Percentiles rank a stretch among this genome's conserved stretches.
These are phyloP conservation scores for Chymomyza fuscimana DNA, from an alignment of 2,888 invertebrate species.

Conservation along the genomic window DNA sequence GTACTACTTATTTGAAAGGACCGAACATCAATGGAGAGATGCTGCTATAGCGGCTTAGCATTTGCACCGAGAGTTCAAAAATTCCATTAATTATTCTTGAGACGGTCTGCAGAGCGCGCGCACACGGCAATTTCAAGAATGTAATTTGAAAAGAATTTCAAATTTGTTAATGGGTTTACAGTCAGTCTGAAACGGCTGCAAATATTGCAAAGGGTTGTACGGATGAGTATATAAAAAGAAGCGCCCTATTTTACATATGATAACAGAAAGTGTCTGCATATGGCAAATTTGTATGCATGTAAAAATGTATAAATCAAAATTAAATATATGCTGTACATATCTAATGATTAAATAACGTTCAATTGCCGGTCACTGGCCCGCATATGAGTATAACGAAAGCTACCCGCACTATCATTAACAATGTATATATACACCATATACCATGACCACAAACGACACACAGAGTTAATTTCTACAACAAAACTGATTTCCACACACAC, in stretches of 20 bases:
- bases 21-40: not conserved
- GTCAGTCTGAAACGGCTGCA: not conserved
- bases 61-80: slow-evolving; percentile 65
- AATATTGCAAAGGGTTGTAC: not conserved
- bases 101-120: not conserved
- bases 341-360: not conserved
- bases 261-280: not conserved
- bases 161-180: slow-evolving; percentile 56
- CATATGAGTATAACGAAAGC: not conserved
- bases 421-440: not conserved
- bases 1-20: not conserved
- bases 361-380: not conserved
- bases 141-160: slow-evolving; percentile 61
- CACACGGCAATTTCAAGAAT: not conserved
- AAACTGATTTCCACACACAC: not conserved
- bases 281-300: not conserved
- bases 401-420: not conserved
- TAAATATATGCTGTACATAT: not conserved
- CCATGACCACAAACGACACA: not conserved
- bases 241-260: not conserved
- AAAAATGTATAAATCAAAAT: not conserved
- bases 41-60: slow-evolving; percentile 24
- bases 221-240: not conserved
- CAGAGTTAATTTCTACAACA: not conserved
- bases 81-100: slow-evolving; percentile 64